Evolutionary conservation across 2,113 vertebrate species (phyloP).

Genomic region (Ceyx melanurus): DNA sequence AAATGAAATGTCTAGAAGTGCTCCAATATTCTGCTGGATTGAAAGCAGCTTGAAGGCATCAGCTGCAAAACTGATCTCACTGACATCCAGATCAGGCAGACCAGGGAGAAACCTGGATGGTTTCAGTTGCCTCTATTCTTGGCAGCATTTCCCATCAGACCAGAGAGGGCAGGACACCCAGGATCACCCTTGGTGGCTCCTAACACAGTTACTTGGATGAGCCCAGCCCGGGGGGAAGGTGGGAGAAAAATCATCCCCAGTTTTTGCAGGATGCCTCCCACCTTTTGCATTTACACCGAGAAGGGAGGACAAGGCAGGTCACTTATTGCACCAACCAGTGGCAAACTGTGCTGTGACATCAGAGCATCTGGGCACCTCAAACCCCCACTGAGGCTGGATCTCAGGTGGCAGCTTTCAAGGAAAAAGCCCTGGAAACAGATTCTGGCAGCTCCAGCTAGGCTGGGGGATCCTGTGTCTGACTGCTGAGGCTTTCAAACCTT

Average conservation of each 20-base stretch:
- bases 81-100: background rate
- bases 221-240: background rate
- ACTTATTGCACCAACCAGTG: background rate
- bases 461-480: background rate
- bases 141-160: background rate
- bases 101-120: background rate
- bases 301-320: fast-evolving
- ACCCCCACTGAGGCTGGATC: fast-evolving
- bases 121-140: background rate
- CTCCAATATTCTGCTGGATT: background rate
- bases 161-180: background rate
- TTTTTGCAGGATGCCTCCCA: background rate
- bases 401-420: background rate
- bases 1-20: background rate
- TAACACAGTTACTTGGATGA: background rate
- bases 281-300: background rate
- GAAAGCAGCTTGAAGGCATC: background rate
- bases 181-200: too few relatives aligned
- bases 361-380: too few relatives aligned
- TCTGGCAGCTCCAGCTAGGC: fast-evolving
- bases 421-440: background rate
- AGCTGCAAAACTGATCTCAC: background rate
- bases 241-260: background rate
- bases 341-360: background rate
- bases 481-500: background rate